These are phyloP conservation scores for Papilio helenus DNA, from an alignment of 1,140 invertebrate species.

Conservation along the genomic window DNA sequence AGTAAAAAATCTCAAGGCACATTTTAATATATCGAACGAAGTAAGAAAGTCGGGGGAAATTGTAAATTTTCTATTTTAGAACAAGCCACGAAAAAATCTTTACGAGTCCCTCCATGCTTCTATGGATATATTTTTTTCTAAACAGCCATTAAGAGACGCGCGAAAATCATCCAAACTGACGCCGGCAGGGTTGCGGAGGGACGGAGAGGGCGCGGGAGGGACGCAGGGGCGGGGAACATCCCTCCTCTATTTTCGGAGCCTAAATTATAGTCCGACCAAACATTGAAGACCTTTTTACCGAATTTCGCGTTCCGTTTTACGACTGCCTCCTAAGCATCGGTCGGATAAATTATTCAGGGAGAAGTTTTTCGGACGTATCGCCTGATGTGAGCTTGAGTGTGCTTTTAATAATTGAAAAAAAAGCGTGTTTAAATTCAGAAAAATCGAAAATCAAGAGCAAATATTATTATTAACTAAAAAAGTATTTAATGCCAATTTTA, in stretches of 20 bases:
- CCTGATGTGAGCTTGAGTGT: constrained; percentile 55
- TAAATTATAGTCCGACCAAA: constrained; percentile 79
- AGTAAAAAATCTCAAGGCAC: background rate
- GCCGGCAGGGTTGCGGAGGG: constrained; percentile 47
- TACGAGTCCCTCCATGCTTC: constrained; percentile 44
- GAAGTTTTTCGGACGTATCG: constrained; percentile 61
- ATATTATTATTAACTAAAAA: too few relatives aligned
- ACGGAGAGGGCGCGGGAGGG: constrained; percentile 43
- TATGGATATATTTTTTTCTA: constrained; percentile 62
- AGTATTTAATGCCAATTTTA: too few relatives aligned
- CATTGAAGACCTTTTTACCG: constrained; percentile 78
- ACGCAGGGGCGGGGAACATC: constrained; percentile 54
- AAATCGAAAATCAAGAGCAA: background rate
- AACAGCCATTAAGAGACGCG: constrained; percentile 64
- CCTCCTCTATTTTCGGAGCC: constrained; percentile 76
- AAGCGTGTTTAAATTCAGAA: background rate
- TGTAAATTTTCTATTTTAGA: constrained; percentile 43
- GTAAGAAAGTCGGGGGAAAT: background rate
- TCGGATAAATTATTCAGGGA: constrained; percentile 74
- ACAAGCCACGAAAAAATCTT: constrained; percentile 35
- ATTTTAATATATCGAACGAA: constrained; percentile 17
- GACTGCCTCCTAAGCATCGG: constrained; percentile 70
- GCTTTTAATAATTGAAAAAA: constrained; percentile 60
- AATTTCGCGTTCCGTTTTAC: constrained; percentile 78
- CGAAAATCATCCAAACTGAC: constrained; percentile 66